These are phyloP conservation scores for Lepidocyrtoides sp. DNA, from an alignment of 2,888 invertebrate genomes.

Conservation along the genomic window DNA sequence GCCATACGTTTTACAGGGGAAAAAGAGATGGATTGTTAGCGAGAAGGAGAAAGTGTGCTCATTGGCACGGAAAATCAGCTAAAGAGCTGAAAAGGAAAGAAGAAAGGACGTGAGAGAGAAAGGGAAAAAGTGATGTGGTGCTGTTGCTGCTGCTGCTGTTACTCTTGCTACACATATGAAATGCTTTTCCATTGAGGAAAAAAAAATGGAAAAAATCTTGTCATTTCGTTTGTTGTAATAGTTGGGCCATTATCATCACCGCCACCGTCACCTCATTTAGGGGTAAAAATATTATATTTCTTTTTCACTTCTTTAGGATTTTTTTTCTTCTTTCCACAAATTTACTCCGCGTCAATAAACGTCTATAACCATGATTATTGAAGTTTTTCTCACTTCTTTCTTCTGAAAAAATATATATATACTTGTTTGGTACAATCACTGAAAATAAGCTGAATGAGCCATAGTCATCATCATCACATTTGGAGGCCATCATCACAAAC, in stretches of 20 bases:
- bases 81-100: conserved; percentile 31
- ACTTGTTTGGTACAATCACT: not conserved
- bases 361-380: not conserved
- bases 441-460: not conserved
- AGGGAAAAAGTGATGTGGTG: not conserved
- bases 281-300: not conserved
- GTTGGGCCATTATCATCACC: not conserved
- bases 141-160: not conserved
- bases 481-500: not conserved
- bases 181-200: not conserved
- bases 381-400: not conserved
- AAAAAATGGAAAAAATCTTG: not conserved
- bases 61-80: conserved; percentile 61
- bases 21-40: conserved; percentile 41
- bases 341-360: not conserved
- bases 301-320: too few relatives aligned
- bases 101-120: not conserved
- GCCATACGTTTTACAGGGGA: not conserved
- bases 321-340: not conserved
- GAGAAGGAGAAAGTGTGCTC: conserved; percentile 31
- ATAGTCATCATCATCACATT: not conserved
- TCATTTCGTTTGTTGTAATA: not conserved
- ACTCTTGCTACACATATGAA: not conserved
- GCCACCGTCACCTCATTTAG: not conserved
- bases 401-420: not conserved